Percentiles rank a stretch among this genome's conserved stretches.
These are phyloP conservation scores for Meiosimyza platycephala DNA, from an alignment of 2,888 invertebrate genomes.

Conservation along the genomic window DNA sequence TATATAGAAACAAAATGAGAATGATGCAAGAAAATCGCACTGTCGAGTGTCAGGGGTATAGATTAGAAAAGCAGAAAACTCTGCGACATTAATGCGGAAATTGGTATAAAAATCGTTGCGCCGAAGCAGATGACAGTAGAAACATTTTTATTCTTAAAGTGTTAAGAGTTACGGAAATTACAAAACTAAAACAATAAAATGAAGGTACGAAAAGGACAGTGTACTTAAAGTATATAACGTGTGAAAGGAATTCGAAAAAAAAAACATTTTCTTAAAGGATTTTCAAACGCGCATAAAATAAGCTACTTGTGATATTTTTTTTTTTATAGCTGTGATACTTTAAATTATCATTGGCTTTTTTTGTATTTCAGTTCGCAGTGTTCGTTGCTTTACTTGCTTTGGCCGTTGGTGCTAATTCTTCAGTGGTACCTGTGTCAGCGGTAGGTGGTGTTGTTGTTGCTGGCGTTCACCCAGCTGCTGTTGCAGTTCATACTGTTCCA, in stretches of 20 bases:
- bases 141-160: not conserved
- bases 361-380: slow-evolving; percentile 33
- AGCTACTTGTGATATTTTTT: too few species aligned
- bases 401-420: slow-evolving; percentile 33
- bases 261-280: not conserved
- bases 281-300: not conserved
- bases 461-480: slow-evolving; percentile 12
- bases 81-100: too few species aligned
- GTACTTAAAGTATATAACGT: not conserved
- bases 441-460: slow-evolving; percentile 10
- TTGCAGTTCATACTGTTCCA: slow-evolving; percentile 9
- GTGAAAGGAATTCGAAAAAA: not conserved
- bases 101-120: not conserved
- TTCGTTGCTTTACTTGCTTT: slow-evolving; percentile 32
- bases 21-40: too few species aligned
- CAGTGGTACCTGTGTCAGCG: slow-evolving; percentile 9
- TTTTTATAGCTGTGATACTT: too few species aligned
- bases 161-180: not conserved
- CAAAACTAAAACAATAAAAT: slow-evolving; percentile 2
- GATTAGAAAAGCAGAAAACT: too few species aligned
- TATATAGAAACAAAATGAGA: too few species aligned
- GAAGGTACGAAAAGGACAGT: slow-evolving; percentile 6
- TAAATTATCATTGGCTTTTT: not conserved
- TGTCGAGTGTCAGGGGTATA: too few species aligned
- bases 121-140: slow-evolving; percentile 1